Evolutionary conservation across 2,888 invertebrate species (phyloP).

Genomic region (Hirtodrosophila alboralis): DNA sequence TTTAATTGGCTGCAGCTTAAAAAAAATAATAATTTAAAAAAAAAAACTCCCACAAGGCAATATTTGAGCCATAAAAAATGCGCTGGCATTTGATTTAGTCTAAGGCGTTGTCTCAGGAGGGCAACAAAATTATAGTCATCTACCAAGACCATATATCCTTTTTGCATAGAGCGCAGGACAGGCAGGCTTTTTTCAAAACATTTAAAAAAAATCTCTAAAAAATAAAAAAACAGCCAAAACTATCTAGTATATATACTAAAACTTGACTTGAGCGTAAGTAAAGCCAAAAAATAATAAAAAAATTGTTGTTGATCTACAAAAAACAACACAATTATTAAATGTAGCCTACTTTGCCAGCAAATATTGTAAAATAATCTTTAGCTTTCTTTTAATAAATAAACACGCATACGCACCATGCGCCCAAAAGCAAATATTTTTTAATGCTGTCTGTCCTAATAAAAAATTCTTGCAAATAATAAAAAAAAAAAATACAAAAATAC

Average conservation of each 20-base stretch:
- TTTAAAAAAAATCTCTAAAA: constrained; percentile 8
- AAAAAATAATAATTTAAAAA: not conserved
- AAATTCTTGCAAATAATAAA: constrained; percentile 4
- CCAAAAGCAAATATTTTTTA: constrained; percentile 22
- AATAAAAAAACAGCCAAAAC: constrained; percentile 21
- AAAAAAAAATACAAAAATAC: constrained; percentile 4
- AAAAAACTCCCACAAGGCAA: constrained; percentile 16
- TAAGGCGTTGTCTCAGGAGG: constrained; percentile 54
- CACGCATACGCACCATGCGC: constrained; percentile 75
- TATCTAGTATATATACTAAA: constrained; percentile 7
- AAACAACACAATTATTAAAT: constrained; percentile 22
- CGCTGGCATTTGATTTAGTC: constrained; percentile 34
- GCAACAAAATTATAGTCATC: constrained; percentile 1
- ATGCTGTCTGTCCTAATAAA: constrained; percentile 16
- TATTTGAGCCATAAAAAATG: constrained; percentile 33
- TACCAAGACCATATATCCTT: constrained; percentile 36
- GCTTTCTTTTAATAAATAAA: constrained; percentile 34
- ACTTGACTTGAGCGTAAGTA: constrained; percentile 64
- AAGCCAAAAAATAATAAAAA: constrained; percentile 26
- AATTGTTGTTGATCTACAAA: constrained; percentile 43
- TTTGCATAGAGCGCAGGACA: constrained; percentile 65
- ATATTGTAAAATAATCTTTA: constrained; percentile 49
- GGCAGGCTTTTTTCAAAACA: constrained; percentile 51
- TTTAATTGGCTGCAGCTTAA: constrained; percentile 62
- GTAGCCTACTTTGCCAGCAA: constrained; percentile 27